phyloP scores from a whole-genome alignment of 2,888 invertebrate species.

The Microctonus aethiopoides region DNA sequence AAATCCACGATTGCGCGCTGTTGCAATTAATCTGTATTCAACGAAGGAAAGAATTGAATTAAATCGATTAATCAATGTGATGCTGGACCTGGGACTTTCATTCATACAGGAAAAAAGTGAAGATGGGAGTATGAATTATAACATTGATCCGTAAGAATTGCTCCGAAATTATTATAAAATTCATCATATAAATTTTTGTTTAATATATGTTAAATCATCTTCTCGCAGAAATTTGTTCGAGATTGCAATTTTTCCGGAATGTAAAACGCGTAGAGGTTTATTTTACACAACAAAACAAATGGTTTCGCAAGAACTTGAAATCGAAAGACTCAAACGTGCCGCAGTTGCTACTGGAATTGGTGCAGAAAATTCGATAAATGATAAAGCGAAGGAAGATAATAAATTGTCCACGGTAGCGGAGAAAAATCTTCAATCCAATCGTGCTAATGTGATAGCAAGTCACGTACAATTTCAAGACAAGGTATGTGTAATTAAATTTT shows the following conservation, averaged over 20 bases:
- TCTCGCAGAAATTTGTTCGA: constrained; percentile 53
- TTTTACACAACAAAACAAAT: constrained; percentile 60
- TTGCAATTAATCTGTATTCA: constrained; percentile 78
- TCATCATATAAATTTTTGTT: not conserved
- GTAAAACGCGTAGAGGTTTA: constrained; percentile 51
- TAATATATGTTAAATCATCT: not conserved
- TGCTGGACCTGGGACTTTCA: constrained; percentile 90
- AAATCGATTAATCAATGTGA: constrained; percentile 78
- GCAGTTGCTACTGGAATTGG: constrained; percentile 34
- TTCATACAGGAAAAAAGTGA: constrained; percentile 82
- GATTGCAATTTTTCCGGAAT: constrained; percentile 55
- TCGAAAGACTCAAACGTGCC: constrained; percentile 54
- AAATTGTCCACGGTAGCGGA: not conserved
- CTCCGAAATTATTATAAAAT: not conserved
- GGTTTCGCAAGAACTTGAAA: constrained; percentile 59
- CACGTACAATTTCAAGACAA: constrained; percentile 41
- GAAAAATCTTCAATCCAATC: constrained; percentile 57
- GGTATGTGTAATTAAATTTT: constrained; percentile 41
- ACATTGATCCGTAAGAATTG: constrained; percentile 60
- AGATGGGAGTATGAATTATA: constrained; percentile 81
- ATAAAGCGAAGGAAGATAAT: not conserved
- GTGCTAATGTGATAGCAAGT: constrained; percentile 63
- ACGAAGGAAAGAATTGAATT: constrained; percentile 78
- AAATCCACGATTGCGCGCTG: constrained; percentile 56
- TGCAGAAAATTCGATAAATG: not conserved